A percentile compares a stretch with the other conserved stretches of the same genome.
These are phyloP conservation scores for Dryocosmus kuriphilus DNA, from an alignment of 2,888 invertebrate species.

Conservation along the genomic window DNA sequence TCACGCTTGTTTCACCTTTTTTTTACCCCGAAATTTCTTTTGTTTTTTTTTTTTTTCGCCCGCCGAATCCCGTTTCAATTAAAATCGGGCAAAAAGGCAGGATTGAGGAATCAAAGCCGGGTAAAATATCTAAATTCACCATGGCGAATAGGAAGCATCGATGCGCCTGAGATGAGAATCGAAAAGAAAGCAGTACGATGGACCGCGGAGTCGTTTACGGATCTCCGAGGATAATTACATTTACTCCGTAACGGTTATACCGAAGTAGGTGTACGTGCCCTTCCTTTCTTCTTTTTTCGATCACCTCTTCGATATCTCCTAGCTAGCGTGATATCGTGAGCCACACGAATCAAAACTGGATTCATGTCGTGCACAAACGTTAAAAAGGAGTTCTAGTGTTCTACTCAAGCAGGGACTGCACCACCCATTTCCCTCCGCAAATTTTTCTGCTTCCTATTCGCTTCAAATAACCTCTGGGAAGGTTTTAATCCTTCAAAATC, in stretches of 20 bases:
- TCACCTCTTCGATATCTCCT: slow-evolving; percentile 23
- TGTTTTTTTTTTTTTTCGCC: neutral
- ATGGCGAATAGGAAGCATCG: slow-evolving; percentile 14
- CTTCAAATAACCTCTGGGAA: neutral
- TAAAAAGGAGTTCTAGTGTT: slow-evolving; percentile 14
- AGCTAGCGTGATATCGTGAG: slow-evolving; percentile 31
- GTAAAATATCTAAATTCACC: slow-evolving; percentile 36
- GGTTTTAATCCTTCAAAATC: neutral
- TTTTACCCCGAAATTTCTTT: neutral
- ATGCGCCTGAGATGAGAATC: slow-evolving; percentile 13
- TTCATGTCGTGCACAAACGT: slow-evolving; percentile 24
- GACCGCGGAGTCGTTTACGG: slow-evolving; percentile 34
- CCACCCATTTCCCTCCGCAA: neutral
- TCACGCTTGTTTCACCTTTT: neutral
- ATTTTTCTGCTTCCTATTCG: neutral
- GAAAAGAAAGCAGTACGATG: slow-evolving; percentile 34
- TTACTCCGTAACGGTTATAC: slow-evolving; percentile 47
- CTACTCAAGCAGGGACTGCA: slow-evolving; percentile 8
- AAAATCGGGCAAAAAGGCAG: slow-evolving; percentile 12
- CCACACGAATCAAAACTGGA: slow-evolving; percentile 30
- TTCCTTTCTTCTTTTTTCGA: slow-evolving; percentile 36
- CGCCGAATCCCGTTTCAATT: neutral
- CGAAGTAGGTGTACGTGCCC: slow-evolving; percentile 39
- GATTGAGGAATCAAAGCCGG: neutral
- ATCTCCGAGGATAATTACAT: slow-evolving; percentile 47